Conservation (phyloP, 92 coral and sea anemone species). For the Porites evermanni region DNA sequence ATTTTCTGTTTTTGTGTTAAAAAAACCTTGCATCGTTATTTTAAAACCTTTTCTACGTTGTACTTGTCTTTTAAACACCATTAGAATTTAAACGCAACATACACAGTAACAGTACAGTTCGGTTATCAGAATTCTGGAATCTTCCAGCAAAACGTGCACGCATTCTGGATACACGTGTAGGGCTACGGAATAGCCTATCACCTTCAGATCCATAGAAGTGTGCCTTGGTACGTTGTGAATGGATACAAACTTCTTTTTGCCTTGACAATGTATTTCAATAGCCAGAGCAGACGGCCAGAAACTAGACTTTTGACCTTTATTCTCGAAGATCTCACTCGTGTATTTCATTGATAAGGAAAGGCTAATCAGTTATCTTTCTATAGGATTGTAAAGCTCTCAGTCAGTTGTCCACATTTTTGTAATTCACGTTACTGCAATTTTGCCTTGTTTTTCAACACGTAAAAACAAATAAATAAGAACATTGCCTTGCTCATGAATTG, state of each 20-base stretch:
- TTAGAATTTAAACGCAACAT: no score
- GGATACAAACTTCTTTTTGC: neutral
- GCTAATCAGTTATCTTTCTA: neutral
- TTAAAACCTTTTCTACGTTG: no score
- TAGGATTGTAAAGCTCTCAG: no score
- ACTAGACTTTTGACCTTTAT: constrained; percentile 8
- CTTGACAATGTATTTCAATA: neutral
- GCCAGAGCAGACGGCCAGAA: neutral
- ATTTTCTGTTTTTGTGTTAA: neutral
- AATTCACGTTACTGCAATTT: no score
- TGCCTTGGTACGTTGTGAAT: neutral
- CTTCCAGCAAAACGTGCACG: neutral
- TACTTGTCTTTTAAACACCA: neutral
- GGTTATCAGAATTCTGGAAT: neutral
- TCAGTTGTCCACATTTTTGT: no score
- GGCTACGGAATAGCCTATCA: neutral
- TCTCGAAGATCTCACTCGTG: neutral
- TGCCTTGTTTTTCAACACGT: no score
- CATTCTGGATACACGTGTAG: neutral
- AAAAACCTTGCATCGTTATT: no score
- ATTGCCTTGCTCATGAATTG: no score
- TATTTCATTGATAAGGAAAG: neutral
- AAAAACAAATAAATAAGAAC: no score
- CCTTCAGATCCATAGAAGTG: neutral
- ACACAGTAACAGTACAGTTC: neutral